Base-by-base conservation (phyloP, 2,888 invertebrate species). In the Melipona bicolor region DNA sequence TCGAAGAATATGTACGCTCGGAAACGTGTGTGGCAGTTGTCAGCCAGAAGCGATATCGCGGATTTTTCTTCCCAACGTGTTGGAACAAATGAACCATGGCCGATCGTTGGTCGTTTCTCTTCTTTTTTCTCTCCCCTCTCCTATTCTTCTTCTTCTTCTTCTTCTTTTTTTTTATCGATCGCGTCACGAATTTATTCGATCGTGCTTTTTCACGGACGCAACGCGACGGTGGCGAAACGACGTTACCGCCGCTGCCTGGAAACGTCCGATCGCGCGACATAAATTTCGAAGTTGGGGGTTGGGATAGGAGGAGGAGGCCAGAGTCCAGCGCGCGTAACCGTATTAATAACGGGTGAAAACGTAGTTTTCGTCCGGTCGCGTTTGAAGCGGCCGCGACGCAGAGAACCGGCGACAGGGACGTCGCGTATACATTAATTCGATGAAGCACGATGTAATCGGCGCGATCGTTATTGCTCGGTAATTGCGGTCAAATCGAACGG, bases 401-500 rank as follows among this genome's bases (percentile, higher is more conserved):
- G 11, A 4, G 62, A 19, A 36, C 61, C 21, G 11, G 11, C 9
- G 6, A 19, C 62, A 4, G 36, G 54, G 50, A 68, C 36, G 32
- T 50, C 75, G 54, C 4, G 62, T 69, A 70, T 70, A 64, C 54
- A 32, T 79, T 69, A 59, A 77, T 77, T 64, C 64, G 70, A 77
- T 77, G 59, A 65, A 80, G 65, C 73, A 56, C 70, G 56, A 61
- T 70, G 76, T 65, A 68, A 67, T 43, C 43, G 43, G 43, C 36
- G 74, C 73, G 43, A 54, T 62, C 64, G 62, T 61, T 11, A 43
- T 43, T 78, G 80, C 17, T 4, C 77, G 32, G 54, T 71, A 80
- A 71, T 80, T 65, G 70, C 77, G 80, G 70, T 69, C 24, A 56
- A 83, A 86, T 69, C 71, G 80, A 43, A 67, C 32, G 62, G 52